These are phyloP conservation scores for Hephaestus fuliginosus DNA, from an alignment of 2,797 vertebrate species.

Conservation along the genomic window DNA sequence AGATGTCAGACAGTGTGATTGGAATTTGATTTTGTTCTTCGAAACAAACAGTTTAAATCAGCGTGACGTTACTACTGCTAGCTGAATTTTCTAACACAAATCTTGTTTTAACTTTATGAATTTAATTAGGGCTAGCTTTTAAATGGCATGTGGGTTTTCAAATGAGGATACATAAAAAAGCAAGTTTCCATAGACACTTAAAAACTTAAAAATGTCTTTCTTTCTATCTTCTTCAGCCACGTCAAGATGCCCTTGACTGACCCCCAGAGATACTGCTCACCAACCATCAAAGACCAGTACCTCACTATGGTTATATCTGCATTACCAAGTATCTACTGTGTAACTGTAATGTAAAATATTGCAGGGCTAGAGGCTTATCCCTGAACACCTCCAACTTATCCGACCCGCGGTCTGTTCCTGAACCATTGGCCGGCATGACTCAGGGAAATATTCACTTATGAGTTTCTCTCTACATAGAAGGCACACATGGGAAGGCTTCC, in stretches of 20 bases:
- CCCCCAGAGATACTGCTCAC: conserved; percentile 1
- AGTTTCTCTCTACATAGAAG: conserved; percentile 46
- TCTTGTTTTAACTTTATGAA: neutral
- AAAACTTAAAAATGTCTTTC: neutral
- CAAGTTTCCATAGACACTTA: neutral
- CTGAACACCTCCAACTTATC: conserved; percentile 10
- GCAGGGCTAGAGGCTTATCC: neutral
- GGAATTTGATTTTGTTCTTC: neutral
- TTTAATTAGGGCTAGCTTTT: neutral
- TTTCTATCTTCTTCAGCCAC: neutral
- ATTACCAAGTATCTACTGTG: neutral
- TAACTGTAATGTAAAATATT: neutral
- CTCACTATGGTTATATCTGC: neutral
- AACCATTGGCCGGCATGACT: conserved; percentile 49
- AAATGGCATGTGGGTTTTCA: neutral
- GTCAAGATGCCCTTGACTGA: neutral
- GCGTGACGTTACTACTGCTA: neutral
- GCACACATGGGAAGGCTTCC: conserved; percentile 62
- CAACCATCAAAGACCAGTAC: neutral
- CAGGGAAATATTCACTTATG: conserved; percentile 56
- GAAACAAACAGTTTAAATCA: neutral
- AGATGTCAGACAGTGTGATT: neutral
- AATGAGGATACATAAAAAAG: neutral
- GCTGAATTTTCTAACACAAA: neutral
- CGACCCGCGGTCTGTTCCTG: conserved; percentile 22